Percentiles rank a stretch among this genome's conserved stretches.
Conservation (phyloP, 2,888 invertebrate species). For the Agriopis leucophaearia region DNA sequence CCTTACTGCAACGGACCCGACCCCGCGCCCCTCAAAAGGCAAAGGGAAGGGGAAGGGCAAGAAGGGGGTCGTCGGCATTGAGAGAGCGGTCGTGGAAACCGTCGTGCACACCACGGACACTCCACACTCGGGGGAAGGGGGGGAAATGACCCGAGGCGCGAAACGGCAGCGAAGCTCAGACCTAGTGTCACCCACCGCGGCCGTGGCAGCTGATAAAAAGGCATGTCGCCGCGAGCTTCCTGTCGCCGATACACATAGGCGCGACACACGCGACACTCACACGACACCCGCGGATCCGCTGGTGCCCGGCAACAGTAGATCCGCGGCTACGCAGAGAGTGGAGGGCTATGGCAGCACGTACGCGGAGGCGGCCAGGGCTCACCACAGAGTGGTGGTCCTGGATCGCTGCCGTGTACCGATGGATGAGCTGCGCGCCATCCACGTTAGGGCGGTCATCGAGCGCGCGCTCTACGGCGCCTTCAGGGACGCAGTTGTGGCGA, state of each 20-base stretch:
- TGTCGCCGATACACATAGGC: no score
- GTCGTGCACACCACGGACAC: neutral
- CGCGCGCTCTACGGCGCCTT: neutral
- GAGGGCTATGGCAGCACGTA: neutral
- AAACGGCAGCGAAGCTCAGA: no score
- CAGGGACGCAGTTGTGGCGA: no score
- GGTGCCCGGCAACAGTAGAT: neutral
- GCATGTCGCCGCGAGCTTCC: no score
- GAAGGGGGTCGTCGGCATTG: neutral
- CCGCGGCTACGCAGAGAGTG: neutral
- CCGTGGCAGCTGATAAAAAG: no score
- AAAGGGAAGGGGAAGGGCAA: neutral
- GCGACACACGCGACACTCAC: no score
- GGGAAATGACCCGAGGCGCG: no score
- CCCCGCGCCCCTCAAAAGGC: no score
- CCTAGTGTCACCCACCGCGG: no score
- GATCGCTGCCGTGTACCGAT: neutral
- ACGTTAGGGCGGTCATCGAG: neutral
- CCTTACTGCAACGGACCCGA: no score
- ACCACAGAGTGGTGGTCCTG: neutral
- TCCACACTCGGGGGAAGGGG: no score
- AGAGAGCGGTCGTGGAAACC: neutral
- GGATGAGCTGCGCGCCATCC: neutral
- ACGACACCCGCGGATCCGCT: no score
- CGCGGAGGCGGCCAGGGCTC: neutral